A percentile compares a stretch with the other conserved stretches of the same genome.
phyloP scores from a whole-genome alignment of 2,113 vertebrate genomes.

The Scartelaos histophorus region DNA sequence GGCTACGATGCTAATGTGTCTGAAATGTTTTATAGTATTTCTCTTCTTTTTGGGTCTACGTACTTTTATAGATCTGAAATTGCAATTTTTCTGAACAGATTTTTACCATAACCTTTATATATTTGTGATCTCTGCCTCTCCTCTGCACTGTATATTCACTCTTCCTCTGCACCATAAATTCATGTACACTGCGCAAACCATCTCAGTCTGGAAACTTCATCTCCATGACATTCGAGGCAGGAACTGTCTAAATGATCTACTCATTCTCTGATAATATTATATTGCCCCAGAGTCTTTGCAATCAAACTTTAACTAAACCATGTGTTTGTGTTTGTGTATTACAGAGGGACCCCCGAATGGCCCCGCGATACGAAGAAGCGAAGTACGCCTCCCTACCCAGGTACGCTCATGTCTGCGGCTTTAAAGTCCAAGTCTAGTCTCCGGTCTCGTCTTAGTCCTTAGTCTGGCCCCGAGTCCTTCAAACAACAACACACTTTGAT shows the following conservation, averaged over 20 bases:
- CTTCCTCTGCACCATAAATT: neutral
- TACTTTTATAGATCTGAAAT: no score
- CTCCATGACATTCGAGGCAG: neutral
- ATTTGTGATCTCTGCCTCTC: neutral
- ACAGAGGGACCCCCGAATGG: slow-evolving; percentile 63
- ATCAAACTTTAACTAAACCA: neutral
- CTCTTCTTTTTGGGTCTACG: no score
- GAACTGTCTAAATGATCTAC: neutral
- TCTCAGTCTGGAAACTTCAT: neutral
- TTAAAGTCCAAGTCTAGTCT: neutral
- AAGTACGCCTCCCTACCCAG: slow-evolving; percentile 74
- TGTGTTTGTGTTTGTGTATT: slow-evolving; percentile 20
- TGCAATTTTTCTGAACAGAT: no score
- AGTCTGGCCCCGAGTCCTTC: slow-evolving; percentile 32
- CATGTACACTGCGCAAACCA: neutral
- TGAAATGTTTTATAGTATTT: no score
- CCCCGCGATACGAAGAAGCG: slow-evolving; percentile 69
- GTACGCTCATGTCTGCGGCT: slow-evolving; percentile 32
- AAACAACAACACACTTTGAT: no score
- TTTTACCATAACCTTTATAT: neutral
- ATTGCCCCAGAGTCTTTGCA: neutral
- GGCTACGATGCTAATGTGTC: no score
- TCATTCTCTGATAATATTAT: neutral
- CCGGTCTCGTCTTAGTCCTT: slow-evolving; percentile 4
- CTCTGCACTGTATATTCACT: neutral